These are phyloP conservation scores for Sepioteuthis lessoniana DNA, from an alignment of 2,888 invertebrate genomes.

Conservation along the genomic window DNA sequence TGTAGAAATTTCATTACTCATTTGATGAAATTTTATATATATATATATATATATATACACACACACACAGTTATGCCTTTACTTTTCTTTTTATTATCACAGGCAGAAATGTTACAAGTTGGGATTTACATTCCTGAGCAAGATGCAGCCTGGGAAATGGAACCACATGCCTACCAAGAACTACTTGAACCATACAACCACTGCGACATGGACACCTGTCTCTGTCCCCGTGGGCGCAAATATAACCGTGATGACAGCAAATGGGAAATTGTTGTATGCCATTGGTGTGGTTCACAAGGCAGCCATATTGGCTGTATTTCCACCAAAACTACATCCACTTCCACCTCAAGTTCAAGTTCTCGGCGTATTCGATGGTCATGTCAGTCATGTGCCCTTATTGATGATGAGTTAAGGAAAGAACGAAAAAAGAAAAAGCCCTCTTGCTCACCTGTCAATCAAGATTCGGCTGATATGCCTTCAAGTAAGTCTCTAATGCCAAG, in stretches of 20 bases:
- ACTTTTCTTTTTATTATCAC: background rate
- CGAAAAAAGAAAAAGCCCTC: conserved; percentile 36
- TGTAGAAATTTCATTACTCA: too few species aligned
- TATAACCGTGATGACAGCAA: conserved; percentile 74
- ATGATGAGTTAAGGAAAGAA: conserved; percentile 37
- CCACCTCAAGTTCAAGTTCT: background rate
- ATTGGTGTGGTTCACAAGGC: conserved; percentile 79
- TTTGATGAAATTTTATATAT: too few species aligned
- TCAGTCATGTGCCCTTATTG: background rate
- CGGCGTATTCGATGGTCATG: conserved; percentile 42
- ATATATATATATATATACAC: too few species aligned
- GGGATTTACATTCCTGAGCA: conserved; percentile 88
- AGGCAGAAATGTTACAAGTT: conserved; percentile 79
- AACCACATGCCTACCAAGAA: conserved; percentile 84
- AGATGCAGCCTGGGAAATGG: conserved; percentile 89
- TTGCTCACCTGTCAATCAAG: background rate
- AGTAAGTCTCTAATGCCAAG: background rate
- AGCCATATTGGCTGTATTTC: conserved; percentile 77
- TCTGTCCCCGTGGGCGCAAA: conserved; percentile 79
- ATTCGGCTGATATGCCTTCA: background rate
- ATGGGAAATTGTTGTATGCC: conserved; percentile 79
- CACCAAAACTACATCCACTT: background rate
- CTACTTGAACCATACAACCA: conserved; percentile 80
- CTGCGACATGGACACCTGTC: conserved; percentile 81
- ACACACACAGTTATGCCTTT: too few species aligned